Evolutionary conservation across 1,140 invertebrate genomes (phyloP), one percentile per base, ranked within the genome.

Genomic region (Lethrus apterus): DNA sequence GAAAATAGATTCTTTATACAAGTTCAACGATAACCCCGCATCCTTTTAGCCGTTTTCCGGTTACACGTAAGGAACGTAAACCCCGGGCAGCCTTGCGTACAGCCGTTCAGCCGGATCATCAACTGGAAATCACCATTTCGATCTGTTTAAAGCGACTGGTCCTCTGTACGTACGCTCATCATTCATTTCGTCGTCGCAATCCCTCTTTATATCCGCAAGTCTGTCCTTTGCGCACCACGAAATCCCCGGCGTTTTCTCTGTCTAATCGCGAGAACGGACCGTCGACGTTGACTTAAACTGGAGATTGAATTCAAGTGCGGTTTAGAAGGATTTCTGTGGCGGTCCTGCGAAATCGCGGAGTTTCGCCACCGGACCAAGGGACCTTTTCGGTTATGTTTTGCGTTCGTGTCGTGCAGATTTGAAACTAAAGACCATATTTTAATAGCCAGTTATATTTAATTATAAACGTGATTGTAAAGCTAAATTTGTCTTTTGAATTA

Each of bases 121-220:
- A 23, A 4, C 18, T 14, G 14, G 24, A 21, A 30, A 13, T 21
- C 14, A 33, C 18, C 43, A 21, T 32, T 15, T 20, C 33, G 5
- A 4, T n/a, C 10, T 18, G 9, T 31, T 46, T 15, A 40, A 15
- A 30, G 38, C 29, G 23, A n/a, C 38, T 53, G 51, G 46, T 2
- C 51, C 29, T 42, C 45, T 46, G 42, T 32, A 45, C 26, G 43
- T 53, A 55, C 44, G 52, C 50, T 55, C 53, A 55, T 55, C 53
- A 55, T 52, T 55, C 53, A 55, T 55, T 55, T 55, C 46, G 46
- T 19, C 49, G 32, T 29, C 43, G 48, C 49, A 55, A 55, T 55
- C 53, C 49, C 49, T 55, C 50, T 51, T 52, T 45, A 50, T 54
- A 40, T 40, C 36, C 24, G 15, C 36, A 21, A 21, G 20, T 40